A percentile compares a stretch with the other conserved stretches of the same genome.
Evolutionary conservation across 2,797 vertebrate species (phyloP).

Genomic region (Sebastes kiyomatsui): DNA sequence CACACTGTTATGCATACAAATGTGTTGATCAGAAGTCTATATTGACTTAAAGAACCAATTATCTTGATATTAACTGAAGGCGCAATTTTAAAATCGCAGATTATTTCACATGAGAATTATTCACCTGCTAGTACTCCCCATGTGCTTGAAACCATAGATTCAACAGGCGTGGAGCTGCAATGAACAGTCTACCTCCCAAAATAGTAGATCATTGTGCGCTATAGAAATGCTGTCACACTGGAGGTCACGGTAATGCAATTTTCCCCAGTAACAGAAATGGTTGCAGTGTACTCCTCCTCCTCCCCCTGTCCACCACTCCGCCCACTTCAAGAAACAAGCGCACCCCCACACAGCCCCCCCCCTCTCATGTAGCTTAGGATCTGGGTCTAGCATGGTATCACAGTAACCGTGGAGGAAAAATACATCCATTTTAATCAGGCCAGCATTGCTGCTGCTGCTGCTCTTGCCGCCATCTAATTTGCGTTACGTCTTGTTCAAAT

Average conservation of each 20-base stretch:
- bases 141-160: not conserved
- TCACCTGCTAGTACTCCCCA: not conserved
- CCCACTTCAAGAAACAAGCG: slow-evolving; percentile 50
- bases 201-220: slow-evolving; percentile 47
- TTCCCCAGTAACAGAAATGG: slow-evolving; percentile 72
- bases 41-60: not conserved
- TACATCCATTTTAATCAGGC: slow-evolving; percentile 70
- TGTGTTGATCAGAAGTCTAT: not conserved
- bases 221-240: slow-evolving; percentile 55
- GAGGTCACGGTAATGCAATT: slow-evolving; percentile 69
- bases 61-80: not conserved
- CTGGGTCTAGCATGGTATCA: slow-evolving; percentile 60
- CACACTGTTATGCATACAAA: not conserved
- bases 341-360: slow-evolving; percentile 9
- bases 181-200: slow-evolving; percentile 11
- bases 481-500: slow-evolving; percentile 51
- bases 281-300: slow-evolving; percentile 49
- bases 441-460: slow-evolving; percentile 17
- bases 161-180: slow-evolving; percentile 24
- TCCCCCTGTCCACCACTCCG: slow-evolving; percentile 46
- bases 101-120: not conserved
- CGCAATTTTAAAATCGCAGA: not conserved
- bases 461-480: slow-evolving; percentile 38
- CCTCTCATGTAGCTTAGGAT: slow-evolving; percentile 37
- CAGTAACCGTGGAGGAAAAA: slow-evolving; percentile 47